phyloP scores from a whole-genome alignment of 2,113 vertebrate species.

The Engystomops pustulosus region DNA sequence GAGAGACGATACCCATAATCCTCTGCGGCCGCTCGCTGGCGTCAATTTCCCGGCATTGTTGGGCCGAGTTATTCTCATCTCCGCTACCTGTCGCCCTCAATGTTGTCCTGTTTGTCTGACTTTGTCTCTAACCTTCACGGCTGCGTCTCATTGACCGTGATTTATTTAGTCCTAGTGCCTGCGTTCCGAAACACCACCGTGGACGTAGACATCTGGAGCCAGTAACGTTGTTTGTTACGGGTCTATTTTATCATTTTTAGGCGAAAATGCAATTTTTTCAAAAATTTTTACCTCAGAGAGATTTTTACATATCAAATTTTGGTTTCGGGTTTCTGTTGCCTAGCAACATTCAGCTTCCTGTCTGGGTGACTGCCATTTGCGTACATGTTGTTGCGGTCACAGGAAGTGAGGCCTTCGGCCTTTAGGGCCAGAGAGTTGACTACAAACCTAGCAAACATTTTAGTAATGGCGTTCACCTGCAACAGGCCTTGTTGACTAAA shows the following conservation, averaged over 20 bases:
- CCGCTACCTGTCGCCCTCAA: slow-evolving; percentile 46
- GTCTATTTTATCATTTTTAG: no score
- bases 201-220: no score
- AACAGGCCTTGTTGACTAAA: no score
- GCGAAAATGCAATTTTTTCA: no score
- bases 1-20: slow-evolving; percentile 46
- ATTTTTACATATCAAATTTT: no score
- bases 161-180: background rate
- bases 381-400: background rate
- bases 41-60: slow-evolving; percentile 44
- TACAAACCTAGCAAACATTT: no score
- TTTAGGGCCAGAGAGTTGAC: no score
- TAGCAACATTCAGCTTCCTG: background rate
- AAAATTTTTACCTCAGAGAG: no score
- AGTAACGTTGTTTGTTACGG: no score
- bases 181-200: background rate
- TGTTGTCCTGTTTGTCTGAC: slow-evolving; percentile 45
- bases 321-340: background rate
- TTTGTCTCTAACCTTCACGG: slow-evolving; percentile 33
- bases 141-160: background rate
- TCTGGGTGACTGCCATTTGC: background rate
- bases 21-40: background rate
- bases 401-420: no score
- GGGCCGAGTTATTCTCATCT: slow-evolving; percentile 45
- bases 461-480: no score